Conservation (phyloP, 2,113 vertebrate genomes). For the Balaeniceps rex region DNA sequence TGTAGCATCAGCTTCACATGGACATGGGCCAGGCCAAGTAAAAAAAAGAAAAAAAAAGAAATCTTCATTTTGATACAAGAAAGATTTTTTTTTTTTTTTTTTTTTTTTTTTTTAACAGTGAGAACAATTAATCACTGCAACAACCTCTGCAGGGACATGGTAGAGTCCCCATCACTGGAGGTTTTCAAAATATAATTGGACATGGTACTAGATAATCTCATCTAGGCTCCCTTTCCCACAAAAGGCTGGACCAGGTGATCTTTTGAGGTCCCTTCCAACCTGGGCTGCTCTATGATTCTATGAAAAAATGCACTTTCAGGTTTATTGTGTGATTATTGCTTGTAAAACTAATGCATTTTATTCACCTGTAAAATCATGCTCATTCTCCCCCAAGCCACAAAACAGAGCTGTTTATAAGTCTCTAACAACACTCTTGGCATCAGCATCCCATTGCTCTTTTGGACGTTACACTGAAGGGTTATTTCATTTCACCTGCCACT, state of each 20-base stretch:
- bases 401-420: not conserved
- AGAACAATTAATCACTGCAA: not conserved
- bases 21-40: not conserved
- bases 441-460: not conserved
- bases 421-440: not conserved
- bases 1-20: not conserved
- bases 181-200: not conserved
- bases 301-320: not conserved
- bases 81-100: not conserved
- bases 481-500: not conserved
- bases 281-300: not conserved
- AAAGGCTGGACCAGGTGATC: not conserved
- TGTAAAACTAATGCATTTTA: not conserved
- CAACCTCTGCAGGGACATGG: not conserved
- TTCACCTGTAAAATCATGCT: conserved; percentile 4
- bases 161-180: not conserved
- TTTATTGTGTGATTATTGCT: not conserved
- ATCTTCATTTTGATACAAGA: not conserved
- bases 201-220: not conserved
- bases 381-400: not conserved
- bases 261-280: not conserved
- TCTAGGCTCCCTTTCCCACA: not conserved
- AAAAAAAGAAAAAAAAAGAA: too few relatives aligned
- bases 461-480: not conserved
- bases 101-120: not conserved